A percentile compares a stretch with the other conserved stretches of the same genome.
Evolutionary conservation across 1,140 invertebrate genomes (phyloP).

Genomic region (Nasonia giraulti): DNA sequence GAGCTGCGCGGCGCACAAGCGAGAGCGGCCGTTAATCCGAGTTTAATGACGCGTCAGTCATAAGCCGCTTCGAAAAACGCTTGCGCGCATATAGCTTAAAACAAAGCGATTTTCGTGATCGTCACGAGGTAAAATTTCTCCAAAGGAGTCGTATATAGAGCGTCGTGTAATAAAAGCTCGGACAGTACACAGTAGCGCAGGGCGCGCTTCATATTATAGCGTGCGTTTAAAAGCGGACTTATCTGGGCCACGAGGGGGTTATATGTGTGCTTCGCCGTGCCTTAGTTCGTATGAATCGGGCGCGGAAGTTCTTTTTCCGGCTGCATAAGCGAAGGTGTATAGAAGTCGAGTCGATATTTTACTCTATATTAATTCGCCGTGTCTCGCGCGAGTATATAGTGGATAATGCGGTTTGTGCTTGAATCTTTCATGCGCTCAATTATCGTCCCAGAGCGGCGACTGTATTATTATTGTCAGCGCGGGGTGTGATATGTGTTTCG

Average conservation of each 20-base stretch:
- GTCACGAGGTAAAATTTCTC: no score
- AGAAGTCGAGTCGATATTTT: conserved; percentile 28
- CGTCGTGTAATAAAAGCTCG: neutral
- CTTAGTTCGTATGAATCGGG: neutral
- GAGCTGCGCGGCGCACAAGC: no score
- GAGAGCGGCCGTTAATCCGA: conserved; percentile 60
- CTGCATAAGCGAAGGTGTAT: neutral
- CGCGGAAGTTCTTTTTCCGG: conserved; percentile 31
- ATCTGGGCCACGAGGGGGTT: conserved; percentile 10
- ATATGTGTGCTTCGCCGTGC: neutral
- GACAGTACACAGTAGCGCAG: neutral
- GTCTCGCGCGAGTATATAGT: no score
- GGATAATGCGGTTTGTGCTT: neutral
- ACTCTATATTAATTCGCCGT: neutral
- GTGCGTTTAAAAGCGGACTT: neutral
- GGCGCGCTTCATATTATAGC: neutral
- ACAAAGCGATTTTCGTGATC: conserved; percentile 5
- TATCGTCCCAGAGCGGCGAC: neutral
- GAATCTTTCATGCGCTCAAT: neutral
- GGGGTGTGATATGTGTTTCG: neutral
- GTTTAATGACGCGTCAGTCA: conserved; percentile 64
- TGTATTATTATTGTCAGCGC: neutral
- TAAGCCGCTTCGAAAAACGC: conserved; percentile 5
- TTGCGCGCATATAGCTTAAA: neutral
- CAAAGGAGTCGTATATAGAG: no score